These are phyloP conservation scores for Eidolon helvum DNA, from an alignment of 2,113 vertebrate species.

Conservation along the genomic window DNA sequence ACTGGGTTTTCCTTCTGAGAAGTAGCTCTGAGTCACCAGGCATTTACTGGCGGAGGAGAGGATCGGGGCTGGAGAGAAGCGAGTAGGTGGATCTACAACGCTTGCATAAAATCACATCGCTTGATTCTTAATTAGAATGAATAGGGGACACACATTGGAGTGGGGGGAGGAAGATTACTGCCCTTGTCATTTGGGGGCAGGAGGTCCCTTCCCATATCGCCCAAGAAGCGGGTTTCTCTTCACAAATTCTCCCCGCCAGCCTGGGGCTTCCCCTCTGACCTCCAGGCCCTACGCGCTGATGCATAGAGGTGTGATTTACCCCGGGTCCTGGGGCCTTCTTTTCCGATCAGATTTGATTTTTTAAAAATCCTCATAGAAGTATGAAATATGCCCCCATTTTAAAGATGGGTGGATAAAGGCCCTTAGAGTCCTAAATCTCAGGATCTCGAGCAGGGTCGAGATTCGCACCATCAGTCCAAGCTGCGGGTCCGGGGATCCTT, in stretches of 20 bases:
- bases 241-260: background rate
- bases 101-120: background rate
- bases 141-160: background rate
- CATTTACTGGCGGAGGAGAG: background rate
- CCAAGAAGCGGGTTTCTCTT: background rate
- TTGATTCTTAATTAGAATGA: background rate
- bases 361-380: background rate
- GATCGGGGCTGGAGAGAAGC: background rate
- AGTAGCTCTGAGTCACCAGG: background rate
- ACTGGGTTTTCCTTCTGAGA: background rate
- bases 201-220: background rate
- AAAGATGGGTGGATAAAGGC: slow-evolving; percentile 50
- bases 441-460: background rate
- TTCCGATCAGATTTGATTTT: background rate
- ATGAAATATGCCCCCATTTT: slow-evolving; percentile 27
- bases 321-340: background rate
- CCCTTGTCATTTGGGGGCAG: background rate
- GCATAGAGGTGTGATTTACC: background rate
- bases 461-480: rapidly evolving
- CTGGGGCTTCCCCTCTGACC: background rate
- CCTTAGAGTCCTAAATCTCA: background rate
- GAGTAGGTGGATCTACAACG: background rate
- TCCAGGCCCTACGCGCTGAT: background rate
- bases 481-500: background rate
- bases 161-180: background rate